Evolutionary conservation across 1,140 invertebrate genomes (phyloP).

Genomic region (Delia radicum): DNA sequence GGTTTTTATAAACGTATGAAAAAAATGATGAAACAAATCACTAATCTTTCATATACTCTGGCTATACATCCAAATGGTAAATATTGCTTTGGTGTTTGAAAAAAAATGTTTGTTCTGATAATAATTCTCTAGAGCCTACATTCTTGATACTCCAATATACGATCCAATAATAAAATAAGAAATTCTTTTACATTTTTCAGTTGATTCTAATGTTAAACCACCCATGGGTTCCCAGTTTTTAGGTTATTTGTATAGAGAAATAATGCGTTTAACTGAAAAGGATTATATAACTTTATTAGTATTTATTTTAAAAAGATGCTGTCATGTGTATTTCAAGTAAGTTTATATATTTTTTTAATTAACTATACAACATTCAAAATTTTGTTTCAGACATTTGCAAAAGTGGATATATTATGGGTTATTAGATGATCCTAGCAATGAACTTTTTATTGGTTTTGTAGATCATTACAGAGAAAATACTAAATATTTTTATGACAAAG

Average conservation of each 20-base stretch:
- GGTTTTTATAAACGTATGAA: constrained; percentile 33
- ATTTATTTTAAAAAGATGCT: constrained; percentile 41
- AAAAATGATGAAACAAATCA: constrained; percentile 28
- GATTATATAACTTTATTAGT: constrained; percentile 40
- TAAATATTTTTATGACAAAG: constrained; percentile 50
- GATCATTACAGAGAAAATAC: constrained; percentile 35
- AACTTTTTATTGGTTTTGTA: constrained; percentile 42
- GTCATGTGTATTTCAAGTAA: constrained; percentile 43
- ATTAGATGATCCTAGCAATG: constrained; percentile 43
- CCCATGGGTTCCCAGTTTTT: constrained; percentile 38
- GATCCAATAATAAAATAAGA: neutral
- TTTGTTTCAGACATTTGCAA: constrained; percentile 34
- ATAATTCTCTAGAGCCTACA: no score
- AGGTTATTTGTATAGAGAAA: constrained; percentile 39
- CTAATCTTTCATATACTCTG: constrained; percentile 26
- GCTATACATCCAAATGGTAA: constrained; percentile 33
- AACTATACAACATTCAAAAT: neutral
- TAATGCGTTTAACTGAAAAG: constrained; percentile 36
- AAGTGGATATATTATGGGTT: constrained; percentile 46
- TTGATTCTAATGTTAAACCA: constrained; percentile 25
- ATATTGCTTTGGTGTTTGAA: neutral
- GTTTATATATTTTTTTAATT: neutral
- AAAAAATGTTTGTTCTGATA: no score
- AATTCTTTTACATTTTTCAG: constrained; percentile 4
- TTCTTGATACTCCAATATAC: no score